Percentiles rank a stretch among this genome's conserved stretches.
Evolutionary conservation across 2,113 vertebrate species (phyloP).

Genomic region (Gallinago jamesoni): DNA sequence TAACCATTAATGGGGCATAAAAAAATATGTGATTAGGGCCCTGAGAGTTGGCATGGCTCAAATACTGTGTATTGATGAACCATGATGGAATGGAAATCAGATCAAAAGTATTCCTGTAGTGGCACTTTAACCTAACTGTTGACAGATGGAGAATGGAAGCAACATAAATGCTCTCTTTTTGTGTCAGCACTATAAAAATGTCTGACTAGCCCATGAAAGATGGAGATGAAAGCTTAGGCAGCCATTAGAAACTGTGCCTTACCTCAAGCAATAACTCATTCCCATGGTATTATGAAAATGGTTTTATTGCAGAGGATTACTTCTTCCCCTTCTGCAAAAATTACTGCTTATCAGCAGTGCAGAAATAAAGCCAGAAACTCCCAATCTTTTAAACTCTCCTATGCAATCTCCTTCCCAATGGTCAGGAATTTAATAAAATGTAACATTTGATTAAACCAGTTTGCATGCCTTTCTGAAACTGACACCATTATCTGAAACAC

Average conservation of each 20-base stretch:
- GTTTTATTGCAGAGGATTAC: slow-evolving; percentile 76
- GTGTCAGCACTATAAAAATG: slow-evolving; percentile 79
- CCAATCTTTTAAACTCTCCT: slow-evolving; percentile 61
- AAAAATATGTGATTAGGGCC: not conserved
- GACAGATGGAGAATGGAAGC: slow-evolving; percentile 77
- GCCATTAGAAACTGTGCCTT: slow-evolving; percentile 72
- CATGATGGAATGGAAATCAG: slow-evolving; percentile 60
- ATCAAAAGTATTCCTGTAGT: slow-evolving; percentile 71
- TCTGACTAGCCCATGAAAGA: slow-evolving; percentile 77
- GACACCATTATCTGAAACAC: slow-evolving; percentile 42
- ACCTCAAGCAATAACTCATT: slow-evolving; percentile 74
- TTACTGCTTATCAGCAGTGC: slow-evolving; percentile 74
- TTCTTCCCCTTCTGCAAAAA: slow-evolving; percentile 73
- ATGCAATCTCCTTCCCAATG: slow-evolving; percentile 59
- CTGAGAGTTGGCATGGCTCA: slow-evolving; percentile 7
- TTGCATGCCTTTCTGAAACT: slow-evolving; percentile 61
- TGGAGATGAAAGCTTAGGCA: slow-evolving; percentile 72
- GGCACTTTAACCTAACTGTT: slow-evolving; percentile 74
- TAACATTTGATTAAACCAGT: slow-evolving; percentile 70
- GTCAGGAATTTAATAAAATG: slow-evolving; percentile 71
- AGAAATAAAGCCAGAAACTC: slow-evolving; percentile 74
- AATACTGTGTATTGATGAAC: slow-evolving; percentile 2
- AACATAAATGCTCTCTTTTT: slow-evolving; percentile 74
- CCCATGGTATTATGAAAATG: slow-evolving; percentile 77
- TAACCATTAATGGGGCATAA: slow-evolving; percentile 41